phyloP scores from a whole-genome alignment of 2,797 vertebrate species.

The Xerus rutilus region DNA sequence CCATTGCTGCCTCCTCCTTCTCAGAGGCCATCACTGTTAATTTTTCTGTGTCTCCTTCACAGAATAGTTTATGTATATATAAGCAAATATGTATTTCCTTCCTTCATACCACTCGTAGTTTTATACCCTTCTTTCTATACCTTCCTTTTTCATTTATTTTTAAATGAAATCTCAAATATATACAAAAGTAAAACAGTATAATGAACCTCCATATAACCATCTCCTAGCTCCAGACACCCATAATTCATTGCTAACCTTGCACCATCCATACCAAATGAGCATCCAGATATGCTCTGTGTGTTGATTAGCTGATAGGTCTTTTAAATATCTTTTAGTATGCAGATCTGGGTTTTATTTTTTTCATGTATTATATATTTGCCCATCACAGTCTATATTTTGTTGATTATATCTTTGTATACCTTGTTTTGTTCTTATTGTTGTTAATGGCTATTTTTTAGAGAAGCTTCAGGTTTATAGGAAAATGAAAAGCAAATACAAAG shows the following conservation, averaged over 20 bases:
- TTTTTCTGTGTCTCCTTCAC: neutral
- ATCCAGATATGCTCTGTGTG: neutral
- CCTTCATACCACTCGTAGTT: neutral
- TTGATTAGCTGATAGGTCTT: neutral
- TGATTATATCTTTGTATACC: neutral
- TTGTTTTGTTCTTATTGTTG: neutral
- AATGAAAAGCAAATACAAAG: neutral
- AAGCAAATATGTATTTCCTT: neutral
- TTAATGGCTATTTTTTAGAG: neutral
- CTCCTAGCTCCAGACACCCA: neutral
- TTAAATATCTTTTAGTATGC: neutral
- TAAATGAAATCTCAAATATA: neutral
- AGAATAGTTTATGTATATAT: neutral
- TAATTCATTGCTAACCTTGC: neutral
- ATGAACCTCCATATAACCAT: neutral
- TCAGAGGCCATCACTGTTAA: neutral
- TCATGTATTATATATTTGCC: neutral
- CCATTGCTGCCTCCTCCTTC: neutral
- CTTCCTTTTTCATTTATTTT: neutral
- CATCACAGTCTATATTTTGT: neutral
- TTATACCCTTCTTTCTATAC: neutral
- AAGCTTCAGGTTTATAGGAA: neutral
- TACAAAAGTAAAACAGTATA: neutral
- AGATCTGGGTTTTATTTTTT: neutral
- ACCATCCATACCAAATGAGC: neutral